Base-by-base conservation (phyloP, 2,888 invertebrate genomes). In the Aphodius sticticus region DNA sequence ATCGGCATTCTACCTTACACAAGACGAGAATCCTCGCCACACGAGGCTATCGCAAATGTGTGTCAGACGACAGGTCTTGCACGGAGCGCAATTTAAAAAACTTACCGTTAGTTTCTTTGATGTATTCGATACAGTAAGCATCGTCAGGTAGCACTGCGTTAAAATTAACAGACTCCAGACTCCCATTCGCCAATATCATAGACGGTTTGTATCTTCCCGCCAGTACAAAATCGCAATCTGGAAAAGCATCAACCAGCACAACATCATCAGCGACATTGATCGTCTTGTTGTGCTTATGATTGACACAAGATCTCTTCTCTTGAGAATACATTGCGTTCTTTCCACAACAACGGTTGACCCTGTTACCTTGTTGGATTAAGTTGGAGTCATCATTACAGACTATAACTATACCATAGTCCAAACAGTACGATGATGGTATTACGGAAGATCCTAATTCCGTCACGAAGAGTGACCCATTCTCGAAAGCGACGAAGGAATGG, bases 341-440 rank as follows among this genome's bases (percentile, higher is more conserved):
- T 3, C 93, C 93, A 87, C 96, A 96, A 86, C 96, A 96, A 88
- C 95, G 95, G 86, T 91, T 90, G 69, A 92, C 86, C 82, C 87
- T 82, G 85, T 90, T 85, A 86, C 84, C 85, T n/a, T 87, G 84
- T 38, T 86, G 85, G 9, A 78, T 82, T 15, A 84, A 78, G 69
- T 86, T 86, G 6, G 85, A 84, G 76, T 88, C 86, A 69, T 89
- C 86, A 6, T 88, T 85, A 87, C 95, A 96, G 5, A 93, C 92
- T 5, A 95, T 89, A 7, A 93, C 92, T 2, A 92, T 92, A 16
- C 90, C 90, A 69, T 91, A 89, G 86, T 96, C 96, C 70, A 93
- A 91, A 88, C 96, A 96, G 88, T 92, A 96, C 70, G 92, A 90
- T 0, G 87, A 87, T 0, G 93, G 92, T 6, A 92, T 89, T 80